Evolutionary conservation across 30 jellyfish, hydroid and myxozoan species (phyloP).

Genomic region (Chrysaora quinquecirrha): DNA sequence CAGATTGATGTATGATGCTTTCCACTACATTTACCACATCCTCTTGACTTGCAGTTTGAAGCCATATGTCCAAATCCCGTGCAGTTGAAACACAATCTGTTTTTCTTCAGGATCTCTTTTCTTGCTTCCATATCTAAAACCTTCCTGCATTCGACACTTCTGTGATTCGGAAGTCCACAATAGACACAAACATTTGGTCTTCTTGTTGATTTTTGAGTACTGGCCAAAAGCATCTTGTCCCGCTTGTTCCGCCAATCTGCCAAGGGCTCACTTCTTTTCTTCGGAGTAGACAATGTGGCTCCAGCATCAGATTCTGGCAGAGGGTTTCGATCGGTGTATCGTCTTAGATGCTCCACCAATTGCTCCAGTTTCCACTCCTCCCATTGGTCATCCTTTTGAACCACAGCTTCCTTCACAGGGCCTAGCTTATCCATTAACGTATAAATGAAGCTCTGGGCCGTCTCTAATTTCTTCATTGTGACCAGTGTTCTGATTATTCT

Average conservation of each 20-base stretch:
- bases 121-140: constrained; percentile 36
- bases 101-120: constrained; percentile 42
- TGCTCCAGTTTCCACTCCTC: constrained; percentile 62
- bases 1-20: constrained; percentile 52
- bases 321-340: constrained; percentile 67
- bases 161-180: constrained; percentile 54
- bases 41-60: constrained; percentile 30
- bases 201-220: constrained; percentile 4
- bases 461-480: constrained; percentile 52
- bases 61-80: constrained; percentile 59
- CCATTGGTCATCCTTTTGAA: constrained; percentile 53
- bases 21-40: constrained; percentile 33
- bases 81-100: constrained; percentile 38
- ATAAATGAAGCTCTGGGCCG: constrained; percentile 54
- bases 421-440: constrained; percentile 53
- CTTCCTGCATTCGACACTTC: constrained; percentile 45
- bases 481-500: constrained; percentile 47
- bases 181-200: constrained; percentile 41
- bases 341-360: constrained; percentile 54
- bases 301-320: constrained; percentile 4
- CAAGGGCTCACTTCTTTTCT: constrained; percentile 6
- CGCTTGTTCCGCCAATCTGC: constrained; percentile 32
- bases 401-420: constrained; percentile 34
- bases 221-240: constrained; percentile 29
- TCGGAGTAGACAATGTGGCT: constrained; percentile 11